Evolutionary conservation across 1,140 invertebrate genomes (phyloP), one percentile per base, ranked within the genome.

Genomic region (Paramacrobiotus metropolitanus): DNA sequence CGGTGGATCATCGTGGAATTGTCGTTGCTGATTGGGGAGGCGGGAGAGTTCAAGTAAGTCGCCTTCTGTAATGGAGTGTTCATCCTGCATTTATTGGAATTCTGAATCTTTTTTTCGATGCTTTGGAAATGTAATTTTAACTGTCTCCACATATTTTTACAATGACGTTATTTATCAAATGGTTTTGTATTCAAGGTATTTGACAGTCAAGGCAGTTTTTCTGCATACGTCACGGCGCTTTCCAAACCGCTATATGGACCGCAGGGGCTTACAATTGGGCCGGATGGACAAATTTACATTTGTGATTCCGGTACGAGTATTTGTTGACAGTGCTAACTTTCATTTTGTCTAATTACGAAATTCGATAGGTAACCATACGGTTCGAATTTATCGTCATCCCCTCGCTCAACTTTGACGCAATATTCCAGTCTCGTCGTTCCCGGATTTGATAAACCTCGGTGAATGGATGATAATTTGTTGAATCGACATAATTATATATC

Each of bases 11-110:
- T 9, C 15, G 48, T 20, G 77, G 78, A 63, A 77, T 79, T 62
- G 67, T 79, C 2, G 77, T 79, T 2, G 76, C 77, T 44, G 78
- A 79, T 62, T 79, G 78, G 78, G 78, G 78, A 59, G 79, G 79
- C 65, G 77, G 75, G 31, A 68, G 78, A 61, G 77, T 79, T 64
- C 78, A 79, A 73, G 77, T 79, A 69, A 62, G 55, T n/a, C n/a
- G n/a, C n/a, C n/a, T n/a, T n/a, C n/a, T n/a, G n/a, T n/a, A n/a
- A n/a, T n/a, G n/a, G n/a, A n/a, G n/a, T n/a, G n/a, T n/a, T n/a
- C n/a, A n/a, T n/a, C n/a, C n/a, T n/a, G n/a, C n/a, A n/a, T n/a
- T n/a, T n/a, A n/a, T n/a, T n/a, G n/a, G n/a, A n/a, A n/a, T n/a
- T n/a, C n/a, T n/a, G n/a, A n/a, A n/a, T n/a, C n/a, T n/a, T n/a